Evolutionary conservation across 1,140 invertebrate genomes (phyloP).

Genomic region (Grapholita molesta): DNA sequence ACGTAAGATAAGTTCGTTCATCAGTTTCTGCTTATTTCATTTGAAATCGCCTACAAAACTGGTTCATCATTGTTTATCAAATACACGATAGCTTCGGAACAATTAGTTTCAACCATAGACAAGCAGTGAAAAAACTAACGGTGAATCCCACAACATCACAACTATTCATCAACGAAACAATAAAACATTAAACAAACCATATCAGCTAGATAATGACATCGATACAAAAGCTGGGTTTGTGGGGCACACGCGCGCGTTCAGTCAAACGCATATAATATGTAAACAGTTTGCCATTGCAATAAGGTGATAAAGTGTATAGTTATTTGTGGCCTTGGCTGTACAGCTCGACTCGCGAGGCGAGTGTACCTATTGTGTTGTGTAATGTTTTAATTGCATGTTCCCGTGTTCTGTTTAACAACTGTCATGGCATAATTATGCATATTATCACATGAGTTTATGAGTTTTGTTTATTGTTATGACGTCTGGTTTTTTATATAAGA

Average conservation of each 20-base stretch:
- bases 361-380: conserved; percentile 47
- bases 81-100: no score
- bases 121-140: no score
- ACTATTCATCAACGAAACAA: not conserved
- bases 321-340: no score
- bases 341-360: conserved; percentile 1
- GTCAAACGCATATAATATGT: no score
- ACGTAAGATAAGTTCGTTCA: no score
- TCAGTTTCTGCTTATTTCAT: no score
- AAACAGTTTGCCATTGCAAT: no score
- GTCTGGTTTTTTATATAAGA: no score
- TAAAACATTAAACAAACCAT: not conserved
- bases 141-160: not conserved
- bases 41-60: no score
- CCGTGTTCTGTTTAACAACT: not conserved
- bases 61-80: no score
- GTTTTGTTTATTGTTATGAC: not conserved
- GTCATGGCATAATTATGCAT: not conserved
- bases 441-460: not conserved
- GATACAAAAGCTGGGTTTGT: conserved; percentile 52
- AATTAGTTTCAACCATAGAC: no score
- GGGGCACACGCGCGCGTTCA: conserved; percentile 39
- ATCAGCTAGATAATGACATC: not conserved
- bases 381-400: conserved; percentile 45
- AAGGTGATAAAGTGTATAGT: no score